Evolutionary conservation across 35 echinoderm and acorn worm species (phyloP).

Genomic region (Diadema setosum): DNA sequence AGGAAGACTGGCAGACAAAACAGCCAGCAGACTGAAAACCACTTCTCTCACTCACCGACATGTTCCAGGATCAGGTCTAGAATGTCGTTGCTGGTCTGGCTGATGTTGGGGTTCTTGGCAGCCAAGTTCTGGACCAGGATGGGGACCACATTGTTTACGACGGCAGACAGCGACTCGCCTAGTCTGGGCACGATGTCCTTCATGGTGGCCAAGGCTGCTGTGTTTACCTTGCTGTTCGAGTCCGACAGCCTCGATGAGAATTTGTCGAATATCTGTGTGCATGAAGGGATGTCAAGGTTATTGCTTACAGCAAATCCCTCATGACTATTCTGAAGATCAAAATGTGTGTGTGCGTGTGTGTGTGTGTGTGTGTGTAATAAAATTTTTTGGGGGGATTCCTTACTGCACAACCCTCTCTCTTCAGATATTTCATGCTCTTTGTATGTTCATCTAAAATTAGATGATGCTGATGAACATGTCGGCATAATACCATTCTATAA

Average conservation of each 20-base stretch:
- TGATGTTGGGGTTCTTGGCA: constrained; percentile 83
- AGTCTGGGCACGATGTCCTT: constrained; percentile 74
- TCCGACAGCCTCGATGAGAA: constrained; percentile 74
- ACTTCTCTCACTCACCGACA: constrained; percentile 93
- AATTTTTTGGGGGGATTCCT: too few relatives aligned
- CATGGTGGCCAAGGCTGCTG: constrained; percentile 77
- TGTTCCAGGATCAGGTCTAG: constrained; percentile 84
- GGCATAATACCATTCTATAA: too few relatives aligned
- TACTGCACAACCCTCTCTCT: too few relatives aligned
- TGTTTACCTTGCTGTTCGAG: constrained; percentile 92
- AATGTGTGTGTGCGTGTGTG: background rate
- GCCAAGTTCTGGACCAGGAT: constrained; percentile 72
- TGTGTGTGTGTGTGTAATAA: background rate
- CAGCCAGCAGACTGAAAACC: too few relatives aligned
- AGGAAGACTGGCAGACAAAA: too few relatives aligned
- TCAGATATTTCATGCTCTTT: too few relatives aligned
- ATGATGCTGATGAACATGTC: too few relatives aligned
- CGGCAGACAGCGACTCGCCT: constrained; percentile 65
- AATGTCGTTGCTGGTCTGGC: constrained; percentile 74
- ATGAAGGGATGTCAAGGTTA: too few relatives aligned
- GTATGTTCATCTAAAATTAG: too few relatives aligned
- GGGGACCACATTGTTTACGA: constrained; percentile 49
- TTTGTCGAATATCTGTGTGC: constrained; percentile 91
- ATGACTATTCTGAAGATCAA: too few relatives aligned
- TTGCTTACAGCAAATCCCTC: too few relatives aligned